Evolutionary conservation across 2,113 vertebrate genomes (phyloP).

Genomic region (Lagopus muta): DNA sequence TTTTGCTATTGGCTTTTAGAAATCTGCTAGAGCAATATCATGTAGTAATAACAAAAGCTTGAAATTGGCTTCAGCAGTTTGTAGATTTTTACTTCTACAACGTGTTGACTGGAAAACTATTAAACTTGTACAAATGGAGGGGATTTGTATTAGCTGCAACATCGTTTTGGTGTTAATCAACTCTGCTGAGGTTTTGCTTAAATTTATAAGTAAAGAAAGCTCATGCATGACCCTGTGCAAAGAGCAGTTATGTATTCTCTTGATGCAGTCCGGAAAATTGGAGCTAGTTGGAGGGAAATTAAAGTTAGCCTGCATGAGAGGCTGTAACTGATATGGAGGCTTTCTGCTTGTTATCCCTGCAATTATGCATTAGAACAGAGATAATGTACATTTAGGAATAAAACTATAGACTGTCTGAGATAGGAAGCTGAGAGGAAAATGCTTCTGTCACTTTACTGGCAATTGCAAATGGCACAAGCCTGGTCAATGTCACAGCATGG

Average conservation of each 20-base stretch:
- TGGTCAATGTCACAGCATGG: conserved; percentile 45
- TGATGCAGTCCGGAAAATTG: not conserved
- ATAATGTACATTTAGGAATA: conserved; percentile 29
- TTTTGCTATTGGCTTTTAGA: not conserved
- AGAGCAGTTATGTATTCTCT: conserved; percentile 7
- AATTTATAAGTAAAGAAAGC: conserved; percentile 24
- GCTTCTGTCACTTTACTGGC: conserved; percentile 30
- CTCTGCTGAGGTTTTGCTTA: conserved; percentile 18
- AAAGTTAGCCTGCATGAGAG: not conserved
- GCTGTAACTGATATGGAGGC: not conserved
- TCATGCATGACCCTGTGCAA: not conserved
- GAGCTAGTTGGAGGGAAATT: conserved; percentile 4
- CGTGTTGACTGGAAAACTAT: not conserved
- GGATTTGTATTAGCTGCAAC: not conserved
- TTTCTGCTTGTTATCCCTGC: conserved; percentile 46
- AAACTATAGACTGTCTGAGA: conserved; percentile 23
- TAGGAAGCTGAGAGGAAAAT: conserved; percentile 53
- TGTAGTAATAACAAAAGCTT: not conserved
- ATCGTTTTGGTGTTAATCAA: not conserved
- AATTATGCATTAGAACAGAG: conserved; percentile 36
- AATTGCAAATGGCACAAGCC: conserved; percentile 22
- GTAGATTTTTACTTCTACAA: not conserved
- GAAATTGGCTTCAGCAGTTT: not conserved
- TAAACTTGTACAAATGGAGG: not conserved
- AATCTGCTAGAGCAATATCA: not conserved